Base-by-base conservation (phyloP, 92 coral and sea anemone species). In the Zoanthus solanderi region DNA sequence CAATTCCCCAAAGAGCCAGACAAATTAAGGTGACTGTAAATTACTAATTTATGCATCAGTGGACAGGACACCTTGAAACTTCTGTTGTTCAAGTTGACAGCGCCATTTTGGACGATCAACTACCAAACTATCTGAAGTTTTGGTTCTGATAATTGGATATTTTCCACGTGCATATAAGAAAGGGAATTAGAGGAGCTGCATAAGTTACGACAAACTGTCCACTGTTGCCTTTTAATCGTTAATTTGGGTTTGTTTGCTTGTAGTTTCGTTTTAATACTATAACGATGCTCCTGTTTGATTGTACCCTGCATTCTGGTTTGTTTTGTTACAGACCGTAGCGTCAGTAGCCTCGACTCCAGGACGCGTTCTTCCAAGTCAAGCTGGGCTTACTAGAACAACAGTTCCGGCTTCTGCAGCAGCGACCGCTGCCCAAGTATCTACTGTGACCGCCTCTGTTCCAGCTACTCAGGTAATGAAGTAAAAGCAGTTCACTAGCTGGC, bases 331-430 rank as follows among this genome's bases (percentile, higher is more conserved):
- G 93, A 91, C 79, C 83, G 93, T 71, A 16, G 81, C 88, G 23
- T 87, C 93, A 23, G 91, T 85, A 37, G 81, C 86, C 30, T 34
- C 52, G 18, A 60, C 93, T 18, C 71, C 91, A 52, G 75, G 88
- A 82, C 88, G 93, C 17, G 85, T 81, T 12, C 79, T 91, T 57
- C 93, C 88, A 78, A 50, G 84, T 58, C 93, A 90, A 73, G 80
- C 93, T 37, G 78, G 91, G 29, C 93, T 80, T 53, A 87, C 74
- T 5, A 87, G 90, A 58, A 83, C 90, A 34, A 37, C 93, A 32
- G 81, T 91, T 9, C 72, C 93, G 14, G 56, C 93, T 15, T 76
- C 88, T 15, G 74, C 83, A 17, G 72, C 88, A 5, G 65, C 90
- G 67, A 87, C 93, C 10, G 88, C 87, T 66, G 91, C 90, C 45